phyloP scores from a whole-genome alignment of 1,140 invertebrate species.

The Neocloeon triangulifer region DNA sequence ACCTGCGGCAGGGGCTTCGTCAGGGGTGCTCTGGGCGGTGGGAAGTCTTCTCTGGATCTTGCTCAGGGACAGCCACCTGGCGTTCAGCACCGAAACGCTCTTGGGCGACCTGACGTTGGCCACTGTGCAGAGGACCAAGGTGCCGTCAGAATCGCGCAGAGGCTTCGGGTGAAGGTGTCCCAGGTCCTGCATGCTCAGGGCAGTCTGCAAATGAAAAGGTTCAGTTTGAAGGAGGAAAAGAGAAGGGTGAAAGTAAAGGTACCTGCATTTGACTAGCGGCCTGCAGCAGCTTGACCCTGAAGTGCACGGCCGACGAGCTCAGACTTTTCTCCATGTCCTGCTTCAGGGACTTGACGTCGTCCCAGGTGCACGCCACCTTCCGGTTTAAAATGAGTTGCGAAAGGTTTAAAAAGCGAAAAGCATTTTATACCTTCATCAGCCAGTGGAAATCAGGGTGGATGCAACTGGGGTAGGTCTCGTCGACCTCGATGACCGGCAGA shows the following conservation, averaged over 20 bases:
- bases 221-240: slow-evolving; percentile 3
- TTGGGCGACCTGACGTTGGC: slow-evolving; percentile 67
- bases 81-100: slow-evolving; percentile 51
- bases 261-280: slow-evolving; percentile 88
- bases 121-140: slow-evolving; percentile 70
- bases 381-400: slow-evolving; percentile 1
- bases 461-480: slow-evolving; percentile 80
- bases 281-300: slow-evolving; percentile 74
- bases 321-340: slow-evolving; percentile 85
- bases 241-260: slow-evolving; percentile 8
- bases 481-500: slow-evolving; percentile 85
- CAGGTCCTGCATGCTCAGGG: slow-evolving; percentile 72
- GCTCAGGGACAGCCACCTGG: slow-evolving; percentile 66
- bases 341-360: slow-evolving; percentile 72
- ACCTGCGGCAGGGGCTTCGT: slow-evolving; percentile 49
- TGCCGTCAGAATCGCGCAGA: slow-evolving; percentile 64
- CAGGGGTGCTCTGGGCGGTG: slow-evolving; percentile 11
- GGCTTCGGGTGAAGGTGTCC: slow-evolving; percentile 84
- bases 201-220: too few species aligned
- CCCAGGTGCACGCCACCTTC: slow-evolving; percentile 78
- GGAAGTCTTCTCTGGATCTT: slow-evolving; percentile 26
- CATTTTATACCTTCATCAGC: slow-evolving; percentile 72
- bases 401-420: slow-evolving; percentile 4
- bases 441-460: slow-evolving; percentile 88
- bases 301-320: slow-evolving; percentile 66